These are phyloP conservation scores for Nerophis ophidion DNA, from an alignment of 2,113 vertebrate genomes.

Conservation along the genomic window DNA sequence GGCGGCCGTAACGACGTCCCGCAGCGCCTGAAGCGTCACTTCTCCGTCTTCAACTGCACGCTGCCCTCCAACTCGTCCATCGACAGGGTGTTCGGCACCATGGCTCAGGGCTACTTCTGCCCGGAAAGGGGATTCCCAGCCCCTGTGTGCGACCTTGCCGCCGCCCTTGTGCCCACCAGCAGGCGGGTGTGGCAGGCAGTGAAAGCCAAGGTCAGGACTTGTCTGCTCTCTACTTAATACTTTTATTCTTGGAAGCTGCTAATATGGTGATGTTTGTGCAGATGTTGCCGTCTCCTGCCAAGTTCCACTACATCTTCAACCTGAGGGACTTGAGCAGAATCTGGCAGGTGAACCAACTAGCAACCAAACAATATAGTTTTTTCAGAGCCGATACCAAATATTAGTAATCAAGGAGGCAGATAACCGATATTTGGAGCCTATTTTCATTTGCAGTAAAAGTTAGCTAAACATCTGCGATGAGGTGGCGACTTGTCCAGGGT, in stretches of 20 bases:
- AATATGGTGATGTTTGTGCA: conserved; percentile 23
- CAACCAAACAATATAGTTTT: no score
- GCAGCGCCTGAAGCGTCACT: conserved; percentile 86
- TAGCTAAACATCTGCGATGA: conserved; percentile 75
- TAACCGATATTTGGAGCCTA: no score
- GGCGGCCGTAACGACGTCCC: conserved; percentile 89
- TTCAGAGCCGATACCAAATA: no score
- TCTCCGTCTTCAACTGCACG: conserved; percentile 85
- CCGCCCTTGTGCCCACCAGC: conserved; percentile 41
- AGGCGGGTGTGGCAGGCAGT: conserved; percentile 77
- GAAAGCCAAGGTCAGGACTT: conserved; percentile 73
- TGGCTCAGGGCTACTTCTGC: conserved; percentile 80
- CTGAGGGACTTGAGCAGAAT: conserved; percentile 85
- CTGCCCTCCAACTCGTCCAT: conserved; percentile 82
- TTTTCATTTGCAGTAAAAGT: no score
- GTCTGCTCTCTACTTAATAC: not conserved
- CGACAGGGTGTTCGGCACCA: conserved; percentile 88
- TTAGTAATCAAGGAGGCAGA: no score
- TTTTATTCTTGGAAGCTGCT: not conserved
- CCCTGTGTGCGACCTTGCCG: conserved; percentile 66
- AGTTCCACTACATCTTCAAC: conserved; percentile 89
- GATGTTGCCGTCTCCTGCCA: conserved; percentile 86
- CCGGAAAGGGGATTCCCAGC: conserved; percentile 65
- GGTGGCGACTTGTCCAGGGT: no score
- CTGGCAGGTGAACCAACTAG: conserved; percentile 76